Evolutionary conservation across 2,888 invertebrate genomes (phyloP).

Genomic region (Phalangium opilio): DNA sequence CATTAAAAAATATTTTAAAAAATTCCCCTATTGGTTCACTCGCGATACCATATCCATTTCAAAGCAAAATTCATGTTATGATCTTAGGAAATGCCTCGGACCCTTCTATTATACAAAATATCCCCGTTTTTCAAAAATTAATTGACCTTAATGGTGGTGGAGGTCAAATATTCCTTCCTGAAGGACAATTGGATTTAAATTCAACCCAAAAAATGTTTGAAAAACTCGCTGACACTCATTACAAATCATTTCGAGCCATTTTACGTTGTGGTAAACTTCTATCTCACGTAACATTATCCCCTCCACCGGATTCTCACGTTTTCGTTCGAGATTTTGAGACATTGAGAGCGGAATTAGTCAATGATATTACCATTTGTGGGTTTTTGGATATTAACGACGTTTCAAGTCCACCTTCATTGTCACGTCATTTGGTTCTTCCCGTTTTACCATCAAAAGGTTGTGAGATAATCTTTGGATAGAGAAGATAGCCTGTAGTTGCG

Average conservation of each 20-base stretch:
- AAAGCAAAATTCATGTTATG: slow-evolving; percentile 52
- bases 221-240: slow-evolving; percentile 54
- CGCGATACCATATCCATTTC: slow-evolving; percentile 62
- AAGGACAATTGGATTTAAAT: slow-evolving; percentile 25
- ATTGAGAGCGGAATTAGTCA: slow-evolving; percentile 46
- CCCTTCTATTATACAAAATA: slow-evolving; percentile 35
- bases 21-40: slow-evolving; percentile 19
- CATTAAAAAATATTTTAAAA: slow-evolving; percentile 41
- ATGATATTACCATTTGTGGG: slow-evolving; percentile 65
- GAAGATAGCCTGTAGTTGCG: too few relatives aligned
- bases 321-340: slow-evolving; percentile 40
- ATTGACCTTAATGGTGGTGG: slow-evolving; percentile 57
- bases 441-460: slow-evolving; percentile 26
- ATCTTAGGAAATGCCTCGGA: slow-evolving; percentile 32
- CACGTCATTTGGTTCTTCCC: slow-evolving; percentile 76
- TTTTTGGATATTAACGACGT: slow-evolving; percentile 75
- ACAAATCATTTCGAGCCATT: slow-evolving; percentile 51
- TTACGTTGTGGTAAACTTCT: slow-evolving; percentile 59
- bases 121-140: slow-evolving; percentile 61
- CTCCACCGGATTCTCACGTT: slow-evolving; percentile 43
- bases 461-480: too few relatives aligned
- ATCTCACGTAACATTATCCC: slow-evolving; percentile 54
- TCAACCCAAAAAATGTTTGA: slow-evolving; percentile 42
- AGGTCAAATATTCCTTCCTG: slow-evolving; percentile 37
- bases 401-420: slow-evolving; percentile 77